Evolutionary conservation across 2,888 invertebrate genomes (phyloP), one percentile per base, ranked within the genome.

Genomic region (Schizaphis graminum): DNA sequence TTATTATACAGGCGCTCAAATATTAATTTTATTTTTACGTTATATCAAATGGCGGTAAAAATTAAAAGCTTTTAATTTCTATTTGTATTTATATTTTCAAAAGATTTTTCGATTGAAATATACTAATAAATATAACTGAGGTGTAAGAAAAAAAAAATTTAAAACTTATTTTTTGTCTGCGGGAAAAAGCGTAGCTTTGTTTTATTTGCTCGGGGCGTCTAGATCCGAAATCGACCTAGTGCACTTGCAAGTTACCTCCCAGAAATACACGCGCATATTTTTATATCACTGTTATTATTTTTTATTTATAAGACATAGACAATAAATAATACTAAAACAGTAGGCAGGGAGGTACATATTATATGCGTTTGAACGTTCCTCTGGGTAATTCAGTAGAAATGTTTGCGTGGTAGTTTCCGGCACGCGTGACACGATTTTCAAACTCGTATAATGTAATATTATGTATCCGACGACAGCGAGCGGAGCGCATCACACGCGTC

Each of bases 351-450:
- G 77, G 8, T 77, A 35, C 21, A 21, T 35, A 35, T 35, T 35
- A 77, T 35, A 77, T 21, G 35, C 77, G 35, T 77, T 35, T 77
- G 77, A 35, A 77, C 77, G 67, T 41, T 85, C 13, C 92, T 77
- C 85, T 7, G 3, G 35, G 67, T 49, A 67, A 92, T 88, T 53
- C 89, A 10, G 28, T 53, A 11, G 88, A 77, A 89, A 93, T 89
- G 67, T 89, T 85, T 53, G 88, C 28, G 53, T 4, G 56, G 67
- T 53, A 77, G 88, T 92, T 92, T 88, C 16, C 16, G 49, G 67
- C 26, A 77, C 77, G 67, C 88, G 67, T 92, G 92, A 93, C 21
- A 53, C 47, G 87, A 53, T 93, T 89, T 13, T 35, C 67, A 89
- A 92, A 88, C 91, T 61, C 47, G 21, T 61, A 35, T 77, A 77